These are phyloP conservation scores for Leptinotarsa tumamoca DNA, from an alignment of 2,888 invertebrate species.

Conservation along the genomic window DNA sequence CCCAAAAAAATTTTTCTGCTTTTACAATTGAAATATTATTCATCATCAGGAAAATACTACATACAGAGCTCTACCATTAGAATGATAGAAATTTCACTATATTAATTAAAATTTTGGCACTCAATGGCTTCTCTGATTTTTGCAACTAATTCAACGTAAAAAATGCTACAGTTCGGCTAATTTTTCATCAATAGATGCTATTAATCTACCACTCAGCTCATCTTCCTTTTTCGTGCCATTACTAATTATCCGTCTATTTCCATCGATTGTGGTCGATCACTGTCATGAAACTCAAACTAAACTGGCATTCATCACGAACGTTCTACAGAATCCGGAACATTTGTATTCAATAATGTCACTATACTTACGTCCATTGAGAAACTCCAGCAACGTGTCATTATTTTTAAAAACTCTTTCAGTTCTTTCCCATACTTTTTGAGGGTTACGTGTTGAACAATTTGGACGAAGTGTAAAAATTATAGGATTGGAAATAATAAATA, in stretches of 20 bases:
- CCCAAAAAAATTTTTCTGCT: no score
- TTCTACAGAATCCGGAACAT: slow-evolving; percentile 24
- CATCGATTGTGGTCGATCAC: slow-evolving; percentile 6
- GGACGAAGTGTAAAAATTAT: slow-evolving; percentile 41
- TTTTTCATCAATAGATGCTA: background rate
- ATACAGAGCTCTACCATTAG: no score
- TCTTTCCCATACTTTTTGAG: slow-evolving; percentile 29
- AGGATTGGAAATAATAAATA: slow-evolving; percentile 38
- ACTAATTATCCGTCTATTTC: background rate
- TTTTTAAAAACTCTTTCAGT: slow-evolving; percentile 29
- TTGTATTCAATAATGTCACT: slow-evolving; percentile 37
- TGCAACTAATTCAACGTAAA: background rate
- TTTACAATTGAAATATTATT: no score
- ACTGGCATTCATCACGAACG: slow-evolving; percentile 21
- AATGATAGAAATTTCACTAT: no score
- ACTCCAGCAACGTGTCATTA: slow-evolving; percentile 30
- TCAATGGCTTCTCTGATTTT: no score
- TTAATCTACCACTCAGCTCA: background rate
- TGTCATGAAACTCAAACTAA: slow-evolving; percentile 1
- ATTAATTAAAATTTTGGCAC: no score
- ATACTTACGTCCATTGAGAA: slow-evolving; percentile 28
- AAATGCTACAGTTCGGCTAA: no score
- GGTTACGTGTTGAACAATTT: slow-evolving; percentile 39
- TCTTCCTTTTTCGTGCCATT: background rate
- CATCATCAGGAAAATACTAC: no score